phyloP scores from a whole-genome alignment of 2,888 invertebrate genomes.

The Drosophila cracens region DNA sequence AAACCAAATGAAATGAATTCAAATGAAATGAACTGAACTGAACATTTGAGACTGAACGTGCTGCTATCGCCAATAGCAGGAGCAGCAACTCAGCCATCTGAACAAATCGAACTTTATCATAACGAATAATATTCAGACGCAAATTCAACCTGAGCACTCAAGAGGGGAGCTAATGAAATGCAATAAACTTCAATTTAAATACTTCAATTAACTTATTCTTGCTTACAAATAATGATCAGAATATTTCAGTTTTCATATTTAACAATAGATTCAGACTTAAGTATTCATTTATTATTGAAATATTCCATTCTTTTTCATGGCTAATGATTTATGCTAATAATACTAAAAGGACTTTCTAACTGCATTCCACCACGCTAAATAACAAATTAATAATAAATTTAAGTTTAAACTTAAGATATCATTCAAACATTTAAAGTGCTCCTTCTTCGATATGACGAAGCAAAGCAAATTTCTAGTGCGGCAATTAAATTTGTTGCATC shows the following conservation, averaged over 20 bases:
- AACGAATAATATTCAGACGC: too few relatives aligned
- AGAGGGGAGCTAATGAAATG: not conserved
- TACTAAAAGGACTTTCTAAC: conserved; percentile 13
- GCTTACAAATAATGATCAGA: not conserved
- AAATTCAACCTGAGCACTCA: not conserved
- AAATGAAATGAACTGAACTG: conserved; percentile 18
- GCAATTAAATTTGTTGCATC: not conserved
- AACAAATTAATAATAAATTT: not conserved
- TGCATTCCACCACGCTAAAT: not conserved
- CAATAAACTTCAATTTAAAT: not conserved
- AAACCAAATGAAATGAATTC: conserved; percentile 26
- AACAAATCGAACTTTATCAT: not conserved
- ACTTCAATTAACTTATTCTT: not conserved
- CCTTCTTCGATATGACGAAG: not conserved
- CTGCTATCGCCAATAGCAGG: conserved; percentile 1
- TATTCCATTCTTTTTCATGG: too few relatives aligned
- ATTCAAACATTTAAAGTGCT: not conserved
- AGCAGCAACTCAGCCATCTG: not conserved
- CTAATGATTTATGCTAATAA: not conserved
- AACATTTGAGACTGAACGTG: conserved; percentile 20
- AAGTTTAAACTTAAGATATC: not conserved
- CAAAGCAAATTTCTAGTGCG: not conserved
- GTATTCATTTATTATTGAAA: not conserved
- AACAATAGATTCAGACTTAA: not conserved
- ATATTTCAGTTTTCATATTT: not conserved